These are phyloP conservation scores for Ariopsis seemanni DNA, from an alignment of 2,113 vertebrate species.

Conservation along the genomic window DNA sequence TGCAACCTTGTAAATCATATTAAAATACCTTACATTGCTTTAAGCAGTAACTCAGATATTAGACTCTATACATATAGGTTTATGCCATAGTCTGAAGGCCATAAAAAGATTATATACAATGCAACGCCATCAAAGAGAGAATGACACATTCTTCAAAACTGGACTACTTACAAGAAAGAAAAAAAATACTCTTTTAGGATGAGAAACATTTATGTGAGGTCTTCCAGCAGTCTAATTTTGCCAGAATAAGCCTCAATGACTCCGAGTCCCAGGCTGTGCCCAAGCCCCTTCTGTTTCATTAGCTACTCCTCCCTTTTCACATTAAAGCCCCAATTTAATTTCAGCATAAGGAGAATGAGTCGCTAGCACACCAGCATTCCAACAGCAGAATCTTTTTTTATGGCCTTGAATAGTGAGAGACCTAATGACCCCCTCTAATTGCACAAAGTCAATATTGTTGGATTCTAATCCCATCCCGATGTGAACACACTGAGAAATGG, in stretches of 20 bases:
- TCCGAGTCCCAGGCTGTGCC: conserved; percentile 48
- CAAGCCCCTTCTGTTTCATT: conserved; percentile 77
- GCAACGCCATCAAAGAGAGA: not conserved
- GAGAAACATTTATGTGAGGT: conserved; percentile 10
- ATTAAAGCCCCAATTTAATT: conserved; percentile 59
- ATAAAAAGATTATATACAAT: not conserved
- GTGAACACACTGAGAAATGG: conserved; percentile 62
- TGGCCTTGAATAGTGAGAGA: conserved; percentile 59
- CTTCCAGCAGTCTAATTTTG: conserved; percentile 12
- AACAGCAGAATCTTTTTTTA: conserved; percentile 58
- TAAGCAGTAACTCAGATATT: not conserved
- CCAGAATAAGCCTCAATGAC: conserved; percentile 49
- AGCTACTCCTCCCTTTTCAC: conserved; percentile 59
- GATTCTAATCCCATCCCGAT: conserved; percentile 70
- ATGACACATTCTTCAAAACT: not conserved
- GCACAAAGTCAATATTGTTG: conserved; percentile 75
- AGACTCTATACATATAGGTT: not conserved
- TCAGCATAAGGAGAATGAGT: conserved; percentile 44
- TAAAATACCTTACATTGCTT: not conserved
- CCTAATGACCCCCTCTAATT: conserved; percentile 73
- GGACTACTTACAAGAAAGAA: not conserved
- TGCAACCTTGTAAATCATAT: conserved; percentile 31
- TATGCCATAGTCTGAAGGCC: not conserved
- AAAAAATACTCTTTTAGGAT: not conserved
- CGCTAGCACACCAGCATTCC: conserved; percentile 55